Base-by-base conservation (phyloP, 2,113 vertebrate species). In the Aviceda subcristata region DNA sequence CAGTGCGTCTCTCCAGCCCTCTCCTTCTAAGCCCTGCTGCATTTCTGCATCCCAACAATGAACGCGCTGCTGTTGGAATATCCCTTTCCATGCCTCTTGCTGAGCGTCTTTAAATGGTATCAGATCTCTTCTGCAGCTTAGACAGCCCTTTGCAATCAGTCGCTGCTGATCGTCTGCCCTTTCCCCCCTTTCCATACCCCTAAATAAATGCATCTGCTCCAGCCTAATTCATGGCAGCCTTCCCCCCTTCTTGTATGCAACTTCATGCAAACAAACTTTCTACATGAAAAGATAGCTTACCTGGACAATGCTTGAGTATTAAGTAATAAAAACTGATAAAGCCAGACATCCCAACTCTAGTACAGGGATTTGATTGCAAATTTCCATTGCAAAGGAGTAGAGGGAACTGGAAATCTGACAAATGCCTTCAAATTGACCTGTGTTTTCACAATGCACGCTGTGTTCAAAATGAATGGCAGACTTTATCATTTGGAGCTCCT, bases 401-500 rank as follows among this genome's bases (percentile, higher is more conserved):
- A 95, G 91, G 57, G 90, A 96, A 92, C 86, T 96, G 97, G 97
- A 96, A 96, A 97, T 94, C 96, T 94, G 94, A 97, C 96, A 95
- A 94, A 96, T 90, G 91, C 97, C 92, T 97, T 80, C 94, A 91
- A 96, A 97, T 91, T 97, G 97, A 94, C 97, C 96, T 91, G 96
- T 95, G 92, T 97, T 96, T 97, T 96, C 95, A 96, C 97, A 97
- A 86, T 90, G 94, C 55, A 41, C 34, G 41, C 75, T 76, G 94
- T 96, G 96, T 97, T 97, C 73, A 87, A 97, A 97, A 97, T 91
- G 96, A 98, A 97, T 96, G 96, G 90, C 97, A 97, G 92, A 96
- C 89, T 97, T 97, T 97, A 97, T 98, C 97, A 95, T 96, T 97
- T 97, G 96, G 96, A 98, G 97, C 92, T 95, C 95, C 97, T 97